Base-by-base conservation (phyloP, 2,888 invertebrate genomes). In the Halocaridina rubra region DNA sequence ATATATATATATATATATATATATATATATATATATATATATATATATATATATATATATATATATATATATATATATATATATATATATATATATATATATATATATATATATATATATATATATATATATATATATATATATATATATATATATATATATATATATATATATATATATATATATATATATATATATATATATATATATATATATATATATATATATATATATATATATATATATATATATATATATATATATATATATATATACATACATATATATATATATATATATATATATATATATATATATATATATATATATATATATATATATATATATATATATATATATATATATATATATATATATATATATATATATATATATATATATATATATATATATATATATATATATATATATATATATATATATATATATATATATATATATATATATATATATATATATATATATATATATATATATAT, bases 391-490 rank as follows among this genome's bases (percentile, higher is more conserved):
- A 71, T 24, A 24, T 24, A 71, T 71, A 27, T 13, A 27, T 13
- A 27, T 13, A 27, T 10, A 27, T 24, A 71, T 24, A 71, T 24
- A 71, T 24, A 71, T 71, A 71, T 71, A 71, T 71, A 71, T 71
- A 71, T 71, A 71, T 39, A 39, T 39, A 39, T 39, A 39, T 39
- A 39, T 39, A 39, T 39, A 39, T 39, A 39, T 39, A 39, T 39
- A 39, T 39, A 39, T 39, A 39, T 39, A 27, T 75, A 75, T 75
- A 75, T 75, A 75, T 39, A 75, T 75, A 75, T 75, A 75, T 75
- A 75, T 75, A 75, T 75, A 75, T 75, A 75, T 75, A 75, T 75
- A 75, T 75, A 75, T 75, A 75, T 75, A 75, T 75, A 75, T 75
- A 32, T 75, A 32, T 75, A 75, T 32, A 39, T 75, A 19, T 19